Conservation (phyloP, 2,797 vertebrate species). For the Poeciliopsis gracilis region DNA sequence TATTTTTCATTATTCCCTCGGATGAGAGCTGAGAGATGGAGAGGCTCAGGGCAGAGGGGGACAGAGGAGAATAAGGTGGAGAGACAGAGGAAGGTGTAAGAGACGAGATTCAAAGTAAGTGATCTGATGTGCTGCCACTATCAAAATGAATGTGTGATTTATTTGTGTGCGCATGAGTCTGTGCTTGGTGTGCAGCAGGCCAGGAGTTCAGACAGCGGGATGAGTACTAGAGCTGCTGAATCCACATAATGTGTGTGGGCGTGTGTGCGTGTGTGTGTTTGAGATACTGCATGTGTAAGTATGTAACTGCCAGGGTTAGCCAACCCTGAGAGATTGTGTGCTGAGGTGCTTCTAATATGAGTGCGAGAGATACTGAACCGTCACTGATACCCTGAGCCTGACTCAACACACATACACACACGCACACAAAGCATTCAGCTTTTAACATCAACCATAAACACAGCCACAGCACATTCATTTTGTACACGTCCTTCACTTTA, state of each 20-base stretch:
- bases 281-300: constrained; percentile 63
- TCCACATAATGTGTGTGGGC: constrained; percentile 52
- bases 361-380: constrained; percentile 75
- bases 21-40: constrained; percentile 67
- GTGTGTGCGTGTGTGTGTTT: constrained; percentile 33
- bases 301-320: constrained; percentile 69
- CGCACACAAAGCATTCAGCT: constrained; percentile 23
- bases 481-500: constrained; percentile 38
- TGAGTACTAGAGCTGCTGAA: constrained; percentile 55
- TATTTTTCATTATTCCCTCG: constrained; percentile 82
- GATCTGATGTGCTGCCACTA: constrained; percentile 67
- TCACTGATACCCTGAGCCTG: constrained; percentile 73
- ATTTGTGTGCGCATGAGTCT: constrained; percentile 37
- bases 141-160: constrained; percentile 62
- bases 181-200: constrained; percentile 59
- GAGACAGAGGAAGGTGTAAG: constrained; percentile 21
- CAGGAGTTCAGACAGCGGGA: constrained; percentile 69
- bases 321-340: constrained; percentile 77
- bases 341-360: constrained; percentile 77
- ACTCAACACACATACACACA: constrained; percentile 34
- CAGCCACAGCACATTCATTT: constrained; percentile 42
- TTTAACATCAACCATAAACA: constrained; percentile 26
- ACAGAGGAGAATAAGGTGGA: constrained; percentile 17
- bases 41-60: constrained; percentile 48
- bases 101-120: constrained; percentile 58